Evolutionary conservation across 2,797 vertebrate genomes (phyloP).

Genomic region (Notolabrus celidotus): DNA sequence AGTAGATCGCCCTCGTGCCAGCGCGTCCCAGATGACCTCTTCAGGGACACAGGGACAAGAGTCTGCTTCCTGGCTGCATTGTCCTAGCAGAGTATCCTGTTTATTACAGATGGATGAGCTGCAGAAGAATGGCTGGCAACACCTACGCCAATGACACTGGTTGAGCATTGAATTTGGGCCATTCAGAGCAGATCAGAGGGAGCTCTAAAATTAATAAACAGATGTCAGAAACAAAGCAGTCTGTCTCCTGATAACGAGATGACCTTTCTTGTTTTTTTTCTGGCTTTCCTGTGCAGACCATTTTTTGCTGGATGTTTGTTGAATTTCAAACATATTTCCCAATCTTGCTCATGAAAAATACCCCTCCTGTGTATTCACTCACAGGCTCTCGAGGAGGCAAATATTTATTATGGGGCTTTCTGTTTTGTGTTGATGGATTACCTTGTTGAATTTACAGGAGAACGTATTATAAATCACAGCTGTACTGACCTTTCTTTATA

Average conservation of each 20-base stretch:
- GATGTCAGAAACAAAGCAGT: slow-evolving; percentile 50
- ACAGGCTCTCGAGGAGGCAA: slow-evolving; percentile 47
- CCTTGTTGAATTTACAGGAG: slow-evolving; percentile 74
- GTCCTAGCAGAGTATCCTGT: slow-evolving; percentile 76
- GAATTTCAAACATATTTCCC: slow-evolving; percentile 51
- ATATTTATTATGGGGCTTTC: slow-evolving; percentile 66
- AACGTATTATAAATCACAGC: slow-evolving; percentile 78
- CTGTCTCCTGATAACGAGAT: slow-evolving; percentile 25
- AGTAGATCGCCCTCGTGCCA: slow-evolving; percentile 52
- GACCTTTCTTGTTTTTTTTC: slow-evolving; percentile 27
- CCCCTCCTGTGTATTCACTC: slow-evolving; percentile 52
- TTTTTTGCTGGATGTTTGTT: slow-evolving; percentile 30
- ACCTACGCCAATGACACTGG: slow-evolving; percentile 2
- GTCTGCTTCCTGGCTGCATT: slow-evolving; percentile 75
- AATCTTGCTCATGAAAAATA: slow-evolving; percentile 41
- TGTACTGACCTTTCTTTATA: slow-evolving; percentile 78
- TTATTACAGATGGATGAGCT: slow-evolving; percentile 67
- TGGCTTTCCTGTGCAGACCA: slow-evolving; percentile 17
- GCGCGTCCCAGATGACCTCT: slow-evolving; percentile 43
- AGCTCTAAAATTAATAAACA: slow-evolving; percentile 58
- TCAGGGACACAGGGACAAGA: slow-evolving; percentile 54
- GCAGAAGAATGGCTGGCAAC: slow-evolving; percentile 62
- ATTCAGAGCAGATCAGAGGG: slow-evolving; percentile 42
- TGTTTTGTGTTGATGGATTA: slow-evolving; percentile 74
- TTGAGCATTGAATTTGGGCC: slow-evolving; percentile 31